phyloP scores from a whole-genome alignment of 2,888 invertebrate genomes.

The Urechis unicinctus region DNA sequence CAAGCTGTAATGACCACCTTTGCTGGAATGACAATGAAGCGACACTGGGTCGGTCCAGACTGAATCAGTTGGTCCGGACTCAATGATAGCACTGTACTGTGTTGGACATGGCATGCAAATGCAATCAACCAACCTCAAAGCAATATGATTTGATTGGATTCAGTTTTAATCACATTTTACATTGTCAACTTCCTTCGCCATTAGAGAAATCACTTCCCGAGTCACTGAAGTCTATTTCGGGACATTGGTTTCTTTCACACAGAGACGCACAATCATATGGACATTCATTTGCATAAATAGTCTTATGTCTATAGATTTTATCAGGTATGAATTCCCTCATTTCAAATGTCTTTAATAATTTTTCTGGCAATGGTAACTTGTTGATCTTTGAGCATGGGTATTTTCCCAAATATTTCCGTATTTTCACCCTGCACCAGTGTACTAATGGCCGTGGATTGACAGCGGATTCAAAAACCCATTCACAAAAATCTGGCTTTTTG shows the following conservation, averaged over 20 bases:
- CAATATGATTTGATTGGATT: too few relatives aligned
- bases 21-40: too few relatives aligned
- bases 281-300: slow-evolving; percentile 28
- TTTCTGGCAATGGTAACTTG: slow-evolving; percentile 27
- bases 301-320: slow-evolving; percentile 23
- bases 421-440: slow-evolving; percentile 27
- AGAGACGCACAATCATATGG: slow-evolving; percentile 34
- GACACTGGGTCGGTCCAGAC: too few relatives aligned
- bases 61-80: too few relatives aligned
- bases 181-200: too few relatives aligned
- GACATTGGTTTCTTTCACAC: slow-evolving; percentile 29
- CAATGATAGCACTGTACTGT: too few relatives aligned
- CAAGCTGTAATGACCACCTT: too few relatives aligned
- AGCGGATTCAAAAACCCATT: slow-evolving; percentile 28
- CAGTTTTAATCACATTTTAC: too few relatives aligned
- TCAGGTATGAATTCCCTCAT: slow-evolving; percentile 30
- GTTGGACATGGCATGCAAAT: too few relatives aligned
- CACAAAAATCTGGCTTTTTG: slow-evolving; percentile 28
- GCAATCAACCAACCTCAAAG: too few relatives aligned
- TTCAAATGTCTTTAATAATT: slow-evolving; percentile 26
- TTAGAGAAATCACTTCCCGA: slow-evolving; percentile 8
- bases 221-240: slow-evolving; percentile 27
- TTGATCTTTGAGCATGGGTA: slow-evolving; percentile 27
- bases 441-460: slow-evolving; percentile 24
- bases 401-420: slow-evolving; percentile 28